Conservation (phyloP, 1,140 invertebrate species). For the Bombus pyrosoma region DNA sequence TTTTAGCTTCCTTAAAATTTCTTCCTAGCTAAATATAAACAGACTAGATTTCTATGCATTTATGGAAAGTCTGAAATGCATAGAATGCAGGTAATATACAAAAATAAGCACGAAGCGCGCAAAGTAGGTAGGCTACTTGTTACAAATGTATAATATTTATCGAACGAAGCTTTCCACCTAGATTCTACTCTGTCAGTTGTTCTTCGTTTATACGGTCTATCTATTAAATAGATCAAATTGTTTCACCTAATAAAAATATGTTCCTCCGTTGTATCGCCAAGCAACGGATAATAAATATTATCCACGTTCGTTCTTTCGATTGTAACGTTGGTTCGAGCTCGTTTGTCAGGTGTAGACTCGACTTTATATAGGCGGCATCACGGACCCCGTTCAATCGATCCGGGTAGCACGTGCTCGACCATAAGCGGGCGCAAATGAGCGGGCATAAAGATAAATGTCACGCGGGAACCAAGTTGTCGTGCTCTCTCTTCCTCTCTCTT, state of each 20-base stretch:
- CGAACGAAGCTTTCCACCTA: too few species aligned
- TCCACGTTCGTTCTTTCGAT: background rate
- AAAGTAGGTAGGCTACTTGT: too few species aligned
- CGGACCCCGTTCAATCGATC: conserved; percentile 59
- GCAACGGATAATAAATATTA: background rate
- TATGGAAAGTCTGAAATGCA: too few species aligned
- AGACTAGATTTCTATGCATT: too few species aligned
- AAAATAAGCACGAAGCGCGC: too few species aligned
- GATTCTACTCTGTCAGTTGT: too few species aligned
- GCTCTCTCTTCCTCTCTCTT: background rate
- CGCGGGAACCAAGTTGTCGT: conserved; percentile 22
- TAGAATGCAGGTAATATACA: too few species aligned
- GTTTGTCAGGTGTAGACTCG: background rate
- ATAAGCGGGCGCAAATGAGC: conserved; percentile 71
- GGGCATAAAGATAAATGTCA: conserved; percentile 72
- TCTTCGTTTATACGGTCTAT: too few species aligned
- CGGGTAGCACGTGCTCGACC: conserved; percentile 69
- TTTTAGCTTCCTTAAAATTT: too few species aligned
- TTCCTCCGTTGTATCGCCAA: background rate
- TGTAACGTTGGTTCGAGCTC: background rate
- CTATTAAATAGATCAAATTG: too few species aligned
- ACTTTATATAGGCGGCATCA: background rate
- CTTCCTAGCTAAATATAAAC: too few species aligned
- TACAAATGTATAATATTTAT: too few species aligned
- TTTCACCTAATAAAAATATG: background rate